Conservation (phyloP, 1,140 invertebrate genomes). For the Pseudomyrmex gracilis region DNA sequence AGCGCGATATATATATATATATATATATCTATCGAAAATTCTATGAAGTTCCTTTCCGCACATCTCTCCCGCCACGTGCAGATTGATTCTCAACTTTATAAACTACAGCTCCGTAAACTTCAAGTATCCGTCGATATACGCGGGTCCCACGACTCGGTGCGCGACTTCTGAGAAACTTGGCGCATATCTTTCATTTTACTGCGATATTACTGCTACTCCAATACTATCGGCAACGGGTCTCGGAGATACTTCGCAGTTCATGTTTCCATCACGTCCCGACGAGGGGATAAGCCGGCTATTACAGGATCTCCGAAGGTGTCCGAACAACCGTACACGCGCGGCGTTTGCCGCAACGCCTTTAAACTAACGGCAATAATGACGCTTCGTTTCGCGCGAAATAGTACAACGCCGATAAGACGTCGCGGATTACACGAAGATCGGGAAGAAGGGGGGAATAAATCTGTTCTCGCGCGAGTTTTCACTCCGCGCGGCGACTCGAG, state of each 20-base stretch:
- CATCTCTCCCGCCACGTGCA: neutral
- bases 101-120: neutral
- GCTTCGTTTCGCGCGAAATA: conserved; percentile 23
- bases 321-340: conserved; percentile 12
- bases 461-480: neutral
- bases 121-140: too few species aligned
- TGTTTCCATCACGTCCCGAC: conserved; percentile 6
- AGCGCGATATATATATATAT: too few species aligned
- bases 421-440: neutral
- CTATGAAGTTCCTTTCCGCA: neutral
- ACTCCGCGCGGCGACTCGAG: neutral
- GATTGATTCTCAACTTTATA: neutral
- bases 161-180: conserved; percentile 15
- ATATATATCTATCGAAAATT: neutral
- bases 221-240: conserved; percentile 1
- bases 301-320: conserved; percentile 6
- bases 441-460: neutral
- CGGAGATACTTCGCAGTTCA: conserved; percentile 9
- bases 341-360: neutral
- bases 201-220: conserved; percentile 8
- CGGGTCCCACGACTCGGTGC: neutral
- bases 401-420: conserved; percentile 14
- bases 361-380: conserved; percentile 36
- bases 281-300: conserved; percentile 5
- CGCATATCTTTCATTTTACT: conserved; percentile 15